Conservation (phyloP, 2,797 vertebrate species). For the Serranus cabrilla region DNA sequence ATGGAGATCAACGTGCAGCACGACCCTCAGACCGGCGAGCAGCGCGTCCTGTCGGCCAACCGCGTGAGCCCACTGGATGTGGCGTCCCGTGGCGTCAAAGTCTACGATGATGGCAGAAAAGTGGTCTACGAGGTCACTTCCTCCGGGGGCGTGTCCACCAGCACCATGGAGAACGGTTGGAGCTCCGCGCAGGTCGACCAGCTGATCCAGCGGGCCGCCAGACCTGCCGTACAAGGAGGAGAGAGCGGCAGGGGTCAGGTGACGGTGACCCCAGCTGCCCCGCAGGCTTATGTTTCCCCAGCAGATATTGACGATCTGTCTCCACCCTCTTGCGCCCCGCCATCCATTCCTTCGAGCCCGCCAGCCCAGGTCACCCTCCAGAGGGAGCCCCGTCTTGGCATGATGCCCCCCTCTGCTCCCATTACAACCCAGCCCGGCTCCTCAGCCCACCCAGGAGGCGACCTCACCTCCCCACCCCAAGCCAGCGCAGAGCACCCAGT, state of each 20-base stretch:
- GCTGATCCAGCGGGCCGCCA: conserved; percentile 91
- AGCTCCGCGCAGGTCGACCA: conserved; percentile 93
- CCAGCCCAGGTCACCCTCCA: conserved; percentile 90
- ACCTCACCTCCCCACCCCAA: conserved; percentile 72
- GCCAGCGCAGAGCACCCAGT: conserved; percentile 91
- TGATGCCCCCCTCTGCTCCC: conserved; percentile 86
- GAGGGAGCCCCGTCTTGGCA: conserved; percentile 91
- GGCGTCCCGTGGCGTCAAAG: conserved; percentile 93
- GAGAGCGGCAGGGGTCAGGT: conserved; percentile 79
- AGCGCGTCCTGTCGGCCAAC: conserved; percentile 94
- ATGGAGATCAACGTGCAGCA: conserved; percentile 99
- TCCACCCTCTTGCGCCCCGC: conserved; percentile 78
- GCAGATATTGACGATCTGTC: conserved; percentile 85
- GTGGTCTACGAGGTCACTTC: conserved; percentile 94
- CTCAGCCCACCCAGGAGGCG: conserved; percentile 69
- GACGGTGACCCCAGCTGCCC: conserved; percentile 79
- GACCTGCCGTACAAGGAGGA: conserved; percentile 82
- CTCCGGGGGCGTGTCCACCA: conserved; percentile 89
- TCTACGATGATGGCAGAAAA: conserved; percentile 96
- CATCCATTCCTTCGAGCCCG: conserved; percentile 81
- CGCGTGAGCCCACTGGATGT: conserved; percentile 90
- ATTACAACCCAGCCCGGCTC: conserved; percentile 74
- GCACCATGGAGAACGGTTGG: conserved; percentile 93
- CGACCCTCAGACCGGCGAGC: conserved; percentile 95
- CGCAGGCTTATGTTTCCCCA: conserved; percentile 60